phyloP scores from a whole-genome alignment of 2,797 vertebrate genomes.

The Dipus sagitta region DNA sequence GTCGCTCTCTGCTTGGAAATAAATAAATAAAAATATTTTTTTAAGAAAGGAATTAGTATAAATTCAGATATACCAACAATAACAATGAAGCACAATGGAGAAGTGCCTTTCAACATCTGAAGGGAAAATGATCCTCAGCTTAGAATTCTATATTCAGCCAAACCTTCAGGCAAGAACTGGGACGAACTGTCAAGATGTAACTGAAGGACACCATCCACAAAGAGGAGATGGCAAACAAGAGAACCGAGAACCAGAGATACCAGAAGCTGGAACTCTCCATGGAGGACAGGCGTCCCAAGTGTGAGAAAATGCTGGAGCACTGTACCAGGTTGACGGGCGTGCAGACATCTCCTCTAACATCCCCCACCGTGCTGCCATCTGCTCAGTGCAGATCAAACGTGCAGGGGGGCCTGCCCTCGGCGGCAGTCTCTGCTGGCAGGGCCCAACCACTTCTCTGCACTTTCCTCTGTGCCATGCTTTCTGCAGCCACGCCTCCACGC shows the following conservation, averaged over 20 bases:
- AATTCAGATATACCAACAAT: background rate
- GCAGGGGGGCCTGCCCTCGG: background rate
- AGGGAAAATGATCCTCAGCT: conserved; percentile 35
- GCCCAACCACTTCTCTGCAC: background rate
- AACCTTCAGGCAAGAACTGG: conserved; percentile 46
- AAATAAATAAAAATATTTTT: no score
- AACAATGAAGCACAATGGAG: conserved; percentile 8
- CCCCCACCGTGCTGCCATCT: background rate
- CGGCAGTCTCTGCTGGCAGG: background rate
- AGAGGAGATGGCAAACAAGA: conserved; percentile 26
- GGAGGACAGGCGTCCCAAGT: background rate
- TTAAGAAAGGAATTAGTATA: background rate
- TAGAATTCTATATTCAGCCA: conserved; percentile 50
- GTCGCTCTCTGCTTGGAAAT: no score
- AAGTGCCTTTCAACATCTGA: conserved; percentile 16
- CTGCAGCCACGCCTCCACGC: background rate
- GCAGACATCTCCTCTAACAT: background rate
- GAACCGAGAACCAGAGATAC: background rate
- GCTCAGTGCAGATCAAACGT: background rate
- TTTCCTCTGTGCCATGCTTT: background rate
- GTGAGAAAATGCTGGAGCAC: background rate
- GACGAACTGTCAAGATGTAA: conserved; percentile 24
- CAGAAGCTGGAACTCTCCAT: background rate
- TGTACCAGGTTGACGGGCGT: no score
- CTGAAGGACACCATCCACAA: background rate